Evolutionary conservation across 2,797 vertebrate species (phyloP).

Genomic region (Helostoma temminkii): DNA sequence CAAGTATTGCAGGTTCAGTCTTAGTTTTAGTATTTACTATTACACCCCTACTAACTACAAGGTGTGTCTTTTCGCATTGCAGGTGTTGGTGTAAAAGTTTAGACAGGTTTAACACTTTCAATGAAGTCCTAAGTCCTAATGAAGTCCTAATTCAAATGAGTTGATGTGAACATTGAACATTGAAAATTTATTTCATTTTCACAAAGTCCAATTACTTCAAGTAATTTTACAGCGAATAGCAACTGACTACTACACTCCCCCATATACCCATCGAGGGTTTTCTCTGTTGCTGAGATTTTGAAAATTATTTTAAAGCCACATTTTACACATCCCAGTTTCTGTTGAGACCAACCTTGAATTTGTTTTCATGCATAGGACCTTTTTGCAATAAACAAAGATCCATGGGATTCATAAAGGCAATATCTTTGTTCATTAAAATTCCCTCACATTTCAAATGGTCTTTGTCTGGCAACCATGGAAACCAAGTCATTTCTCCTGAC

Average conservation of each 20-base stretch:
- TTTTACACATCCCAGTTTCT: constrained; percentile 26
- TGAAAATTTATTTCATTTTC: neutral
- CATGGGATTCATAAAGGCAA: constrained; percentile 33
- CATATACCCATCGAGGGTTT: neutral
- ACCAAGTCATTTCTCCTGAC: constrained; percentile 59
- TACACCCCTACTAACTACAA: no score
- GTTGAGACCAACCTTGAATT: constrained; percentile 31
- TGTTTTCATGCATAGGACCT: constrained; percentile 5
- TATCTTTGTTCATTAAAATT: constrained; percentile 48
- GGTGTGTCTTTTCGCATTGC: no score
- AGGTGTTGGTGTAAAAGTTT: no score
- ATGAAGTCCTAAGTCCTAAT: no score
- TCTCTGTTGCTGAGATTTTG: constrained; percentile 6
- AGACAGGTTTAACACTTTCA: no score
- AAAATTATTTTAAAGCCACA: constrained; percentile 19
- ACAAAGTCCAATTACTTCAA: neutral
- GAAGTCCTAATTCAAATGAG: no score
- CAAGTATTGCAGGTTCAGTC: no score
- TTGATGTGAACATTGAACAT: neutral
- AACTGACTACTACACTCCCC: neutral
- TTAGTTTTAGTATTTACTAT: no score
- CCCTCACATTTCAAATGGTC: constrained; percentile 52
- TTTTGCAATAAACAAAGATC: constrained; percentile 38
- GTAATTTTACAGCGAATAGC: neutral
- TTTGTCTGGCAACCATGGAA: constrained; percentile 76